These are phyloP conservation scores for Scatophagus argus DNA, from an alignment of 2,113 vertebrate species.

Conservation along the genomic window DNA sequence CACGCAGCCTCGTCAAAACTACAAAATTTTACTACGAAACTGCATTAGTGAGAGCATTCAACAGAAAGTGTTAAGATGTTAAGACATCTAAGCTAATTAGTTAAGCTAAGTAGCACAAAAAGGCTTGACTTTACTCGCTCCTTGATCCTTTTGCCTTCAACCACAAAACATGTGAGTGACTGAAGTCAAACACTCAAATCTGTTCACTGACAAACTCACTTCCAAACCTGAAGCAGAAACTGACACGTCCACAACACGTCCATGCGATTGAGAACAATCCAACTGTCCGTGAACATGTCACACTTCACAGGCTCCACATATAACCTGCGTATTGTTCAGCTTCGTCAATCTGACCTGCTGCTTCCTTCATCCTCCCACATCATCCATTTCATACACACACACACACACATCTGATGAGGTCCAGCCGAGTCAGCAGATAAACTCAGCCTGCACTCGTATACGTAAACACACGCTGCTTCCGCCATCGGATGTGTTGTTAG, in stretches of 20 bases:
- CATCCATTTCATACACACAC: slow-evolving; percentile 32
- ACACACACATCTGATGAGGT: slow-evolving; percentile 9
- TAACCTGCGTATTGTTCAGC: slow-evolving; percentile 12
- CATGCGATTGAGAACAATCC: slow-evolving; percentile 5
- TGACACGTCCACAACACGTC: slow-evolving; percentile 5
- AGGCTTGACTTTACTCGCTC: background rate
- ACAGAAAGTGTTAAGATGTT: too few relatives aligned
- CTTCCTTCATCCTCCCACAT: slow-evolving; percentile 34
- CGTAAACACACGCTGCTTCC: slow-evolving; percentile 25
- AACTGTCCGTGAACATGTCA: slow-evolving; percentile 30
- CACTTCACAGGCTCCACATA: slow-evolving; percentile 14
- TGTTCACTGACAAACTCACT: too few relatives aligned
- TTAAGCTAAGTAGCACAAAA: background rate
- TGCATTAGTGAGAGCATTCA: too few relatives aligned
- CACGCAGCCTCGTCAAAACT: too few relatives aligned
- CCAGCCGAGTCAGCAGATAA: slow-evolving; percentile 16
- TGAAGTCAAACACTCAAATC: too few relatives aligned
- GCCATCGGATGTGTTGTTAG: slow-evolving; percentile 29
- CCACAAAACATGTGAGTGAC: too few relatives aligned
- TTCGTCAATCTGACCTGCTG: slow-evolving; percentile 42
- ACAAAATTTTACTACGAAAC: too few relatives aligned
- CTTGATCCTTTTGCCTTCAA: background rate
- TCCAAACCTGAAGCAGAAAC: background rate
- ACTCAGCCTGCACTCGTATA: background rate
- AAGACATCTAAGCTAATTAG: background rate